Base-by-base conservation (phyloP, 2,113 vertebrate species). In the Gambusia affinis region DNA sequence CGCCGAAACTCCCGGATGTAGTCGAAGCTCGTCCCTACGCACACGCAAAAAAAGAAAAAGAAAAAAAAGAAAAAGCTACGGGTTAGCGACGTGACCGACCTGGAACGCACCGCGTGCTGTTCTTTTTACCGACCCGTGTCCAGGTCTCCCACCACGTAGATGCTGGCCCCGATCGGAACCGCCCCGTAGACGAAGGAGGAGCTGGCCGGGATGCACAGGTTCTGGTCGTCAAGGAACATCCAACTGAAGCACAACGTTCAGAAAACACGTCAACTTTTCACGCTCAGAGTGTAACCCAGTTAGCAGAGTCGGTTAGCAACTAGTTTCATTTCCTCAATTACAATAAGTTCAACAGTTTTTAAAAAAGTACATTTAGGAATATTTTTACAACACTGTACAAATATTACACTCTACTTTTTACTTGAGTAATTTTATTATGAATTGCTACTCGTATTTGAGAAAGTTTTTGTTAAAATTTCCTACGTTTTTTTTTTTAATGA, bases 101-200 rank as follows among this genome's bases (percentile, higher is more conserved):
- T 42, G 39, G 14, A 12, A 10, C 63, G 27, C n/a, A 14, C 0
- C 10, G 0, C 3, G 15, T 11, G n/a, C 15, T n/a, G n/a, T 12
- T 37, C 17, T 8, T 39, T 29, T 44, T 4, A 73, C 93, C 92
- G 61, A 99, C 98, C 98, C 79, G 97, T 99, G 85, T 99, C 98
- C 1, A 99, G 95, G 89, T 99, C 98, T 80, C 98, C 98, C 35
- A 99, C 96, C n/a, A 99, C 96, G 4, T 99, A 99, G 91, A 99
- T 96, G 85, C 96, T 97, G 73, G 96, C 96, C 74, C 98, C 97
- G 8, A 99, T 97, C 57, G 98, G 95, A 33, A 99, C 96, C 7
- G 98, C 98, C 27, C 97, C 97, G 12, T 98, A 99, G 0, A 99
- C 97, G 2, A 99, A 99, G 31, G 97, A 98, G 5, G 98, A 98